These are phyloP conservation scores for Amphiduros pacificus DNA, from an alignment of 2,888 invertebrate genomes.

Conservation along the genomic window DNA sequence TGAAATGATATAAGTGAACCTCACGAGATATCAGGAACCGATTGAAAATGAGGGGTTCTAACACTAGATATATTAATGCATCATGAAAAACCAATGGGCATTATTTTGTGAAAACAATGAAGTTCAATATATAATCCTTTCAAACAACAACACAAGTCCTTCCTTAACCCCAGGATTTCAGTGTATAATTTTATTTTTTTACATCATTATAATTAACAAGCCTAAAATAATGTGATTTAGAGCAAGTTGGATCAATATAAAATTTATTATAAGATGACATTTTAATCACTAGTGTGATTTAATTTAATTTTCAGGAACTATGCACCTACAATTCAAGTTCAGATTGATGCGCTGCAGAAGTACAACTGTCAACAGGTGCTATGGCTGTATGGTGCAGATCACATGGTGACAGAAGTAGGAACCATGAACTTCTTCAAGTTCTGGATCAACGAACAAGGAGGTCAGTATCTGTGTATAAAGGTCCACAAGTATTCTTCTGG, in stretches of 20 bases:
- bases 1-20: no score
- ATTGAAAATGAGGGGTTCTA: no score
- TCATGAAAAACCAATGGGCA: no score
- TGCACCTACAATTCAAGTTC: conserved; percentile 64
- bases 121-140: no score
- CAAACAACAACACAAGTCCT: no score
- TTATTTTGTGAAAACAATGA: no score
- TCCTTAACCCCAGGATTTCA: no score
- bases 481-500: neutral
- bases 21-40: no score
- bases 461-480: conserved; percentile 63
- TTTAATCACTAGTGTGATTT: neutral
- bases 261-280: neutral
- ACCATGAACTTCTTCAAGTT: conserved; percentile 97
- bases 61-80: no score
- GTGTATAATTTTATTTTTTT: no score
- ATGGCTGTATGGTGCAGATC: conserved; percentile 93
- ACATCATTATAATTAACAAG: no score
- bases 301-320: conserved; percentile 60
- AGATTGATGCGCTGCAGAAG: conserved; percentile 70
- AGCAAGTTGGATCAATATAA: neutral
- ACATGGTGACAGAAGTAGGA: conserved; percentile 94
- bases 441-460: conserved; percentile 85
- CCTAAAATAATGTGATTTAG: no score
- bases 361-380: conserved; percentile 89